Conservation (phyloP, 2,888 invertebrate genomes). For the Apamea sordens region DNA sequence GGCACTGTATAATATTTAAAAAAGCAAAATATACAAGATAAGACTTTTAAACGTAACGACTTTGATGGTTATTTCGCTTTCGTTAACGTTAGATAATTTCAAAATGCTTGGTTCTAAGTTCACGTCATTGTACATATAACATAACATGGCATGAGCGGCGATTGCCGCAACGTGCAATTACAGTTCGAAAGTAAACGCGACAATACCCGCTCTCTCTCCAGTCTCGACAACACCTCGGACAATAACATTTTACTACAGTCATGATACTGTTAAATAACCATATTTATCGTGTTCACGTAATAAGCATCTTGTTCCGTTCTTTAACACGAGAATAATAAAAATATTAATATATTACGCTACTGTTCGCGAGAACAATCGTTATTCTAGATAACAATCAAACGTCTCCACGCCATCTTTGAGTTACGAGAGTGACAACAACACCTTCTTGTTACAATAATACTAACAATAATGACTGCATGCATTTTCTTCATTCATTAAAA, state of each 20-base stretch:
- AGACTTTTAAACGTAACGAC: background rate
- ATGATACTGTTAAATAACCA: constrained; percentile 37
- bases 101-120: background rate
- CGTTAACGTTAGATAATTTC: background rate
- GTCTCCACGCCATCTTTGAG: background rate
- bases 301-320: background rate
- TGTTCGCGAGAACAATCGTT: constrained; percentile 32
- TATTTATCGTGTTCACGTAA: constrained; percentile 19
- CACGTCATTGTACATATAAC: constrained; percentile 12
- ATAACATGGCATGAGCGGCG: constrained; percentile 17
- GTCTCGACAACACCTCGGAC: constrained; percentile 40
- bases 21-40: no score
- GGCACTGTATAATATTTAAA: no score
- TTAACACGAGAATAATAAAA: constrained; percentile 54
- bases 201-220: constrained; percentile 73
- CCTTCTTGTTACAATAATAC: background rate
- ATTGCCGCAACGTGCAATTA: constrained; percentile 63
- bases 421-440: background rate
- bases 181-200: constrained; percentile 73
- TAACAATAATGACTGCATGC: background rate
- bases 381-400: background rate
- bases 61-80: background rate
- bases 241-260: constrained; percentile 35
- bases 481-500: background rate
- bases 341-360: constrained; percentile 17